A percentile compares a stretch with the other conserved stretches of the same genome.
Evolutionary conservation across 2,888 invertebrate genomes (phyloP).

Genomic region (Pomacea canaliculata): DNA sequence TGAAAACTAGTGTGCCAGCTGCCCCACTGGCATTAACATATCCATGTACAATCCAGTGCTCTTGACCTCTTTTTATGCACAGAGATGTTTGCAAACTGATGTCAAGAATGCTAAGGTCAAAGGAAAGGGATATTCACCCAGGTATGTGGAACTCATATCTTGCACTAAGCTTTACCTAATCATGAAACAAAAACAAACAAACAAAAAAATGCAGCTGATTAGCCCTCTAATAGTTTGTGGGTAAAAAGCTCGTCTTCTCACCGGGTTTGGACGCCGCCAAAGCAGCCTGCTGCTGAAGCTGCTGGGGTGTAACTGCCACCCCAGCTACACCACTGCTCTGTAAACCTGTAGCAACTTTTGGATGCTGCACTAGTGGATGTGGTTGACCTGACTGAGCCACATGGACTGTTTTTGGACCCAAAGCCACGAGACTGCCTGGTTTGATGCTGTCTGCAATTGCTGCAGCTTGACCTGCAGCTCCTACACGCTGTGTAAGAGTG

Average conservation of each 20-base stretch:
- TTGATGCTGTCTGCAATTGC: neutral
- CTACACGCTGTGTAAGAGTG: conserved; percentile 21
- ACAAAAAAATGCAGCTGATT: too few species aligned
- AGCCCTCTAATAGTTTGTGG: too few species aligned
- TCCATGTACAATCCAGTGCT: too few species aligned
- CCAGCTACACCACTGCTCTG: neutral
- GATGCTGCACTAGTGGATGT: neutral
- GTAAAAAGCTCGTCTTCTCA: neutral
- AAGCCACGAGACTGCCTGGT: neutral
- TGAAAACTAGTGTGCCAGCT: too few species aligned
- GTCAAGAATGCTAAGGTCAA: too few species aligned
- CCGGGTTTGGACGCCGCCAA: conserved; percentile 15
- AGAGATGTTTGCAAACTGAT: too few species aligned
- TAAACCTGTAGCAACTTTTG: neutral
- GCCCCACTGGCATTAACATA: too few species aligned
- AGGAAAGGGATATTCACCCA: too few species aligned
- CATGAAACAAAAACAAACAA: too few species aligned
- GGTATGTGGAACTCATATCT: neutral
- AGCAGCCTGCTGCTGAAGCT: conserved; percentile 11
- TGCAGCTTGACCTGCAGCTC: neutral
- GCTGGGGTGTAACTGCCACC: neutral
- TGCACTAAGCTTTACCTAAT: neutral
- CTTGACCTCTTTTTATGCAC: too few species aligned
- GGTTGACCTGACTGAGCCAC: conserved; percentile 3
- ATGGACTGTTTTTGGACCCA: conserved; percentile 13